Base-by-base conservation (phyloP, 2,113 vertebrate genomes). In the Mormyrus lacerda region DNA sequence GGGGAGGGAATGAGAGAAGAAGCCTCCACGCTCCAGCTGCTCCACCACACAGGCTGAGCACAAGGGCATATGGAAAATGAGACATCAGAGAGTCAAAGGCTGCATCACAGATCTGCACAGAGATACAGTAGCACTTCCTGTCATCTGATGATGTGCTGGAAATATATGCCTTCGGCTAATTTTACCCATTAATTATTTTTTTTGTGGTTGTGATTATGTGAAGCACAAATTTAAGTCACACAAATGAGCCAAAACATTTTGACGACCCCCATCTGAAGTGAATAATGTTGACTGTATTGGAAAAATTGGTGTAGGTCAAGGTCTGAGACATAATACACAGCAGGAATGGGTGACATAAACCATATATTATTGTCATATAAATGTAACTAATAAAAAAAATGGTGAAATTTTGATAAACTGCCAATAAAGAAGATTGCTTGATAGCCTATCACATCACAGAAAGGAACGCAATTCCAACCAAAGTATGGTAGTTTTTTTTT, bases 1-100 rank as follows among this genome's bases (percentile, higher is more conserved):
- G 35, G 97, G 96, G 93, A 99, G 95, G 2, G 93, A 88, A 0
- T 96, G 92, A 0, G 95, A 96, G 89, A 99, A 99, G 93, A 99
- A 98, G 58, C 94, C 92, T 1, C 97, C 97, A 0, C 55, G 89
- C 90, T 99, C 97, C 31, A 99, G 92, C 91, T 98, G 97, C 73
- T 95, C 48, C 10, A 99, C 93, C 86, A 99, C 95, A 0, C 94
- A 93, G 0, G 51, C 98, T 98, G 91, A 45, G 73, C 1, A 53
- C n/a, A 88, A 73, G n/a, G 51, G 17, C 76, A 85, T 45, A 21
- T 27, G 19, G 21, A 9, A 10, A 44, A 42, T 1, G 13, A 44
- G 0, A 0, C 1, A 27, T 10, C 17, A 55, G 2, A 27, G 8
- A 3, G 2, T 7, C 73, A 79, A 31, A 69, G n/a, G 10, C 61